Evolutionary conservation across 2,888 invertebrate species (phyloP), one percentile per base, ranked within the genome.

Genomic region (Melanotus villosus): DNA sequence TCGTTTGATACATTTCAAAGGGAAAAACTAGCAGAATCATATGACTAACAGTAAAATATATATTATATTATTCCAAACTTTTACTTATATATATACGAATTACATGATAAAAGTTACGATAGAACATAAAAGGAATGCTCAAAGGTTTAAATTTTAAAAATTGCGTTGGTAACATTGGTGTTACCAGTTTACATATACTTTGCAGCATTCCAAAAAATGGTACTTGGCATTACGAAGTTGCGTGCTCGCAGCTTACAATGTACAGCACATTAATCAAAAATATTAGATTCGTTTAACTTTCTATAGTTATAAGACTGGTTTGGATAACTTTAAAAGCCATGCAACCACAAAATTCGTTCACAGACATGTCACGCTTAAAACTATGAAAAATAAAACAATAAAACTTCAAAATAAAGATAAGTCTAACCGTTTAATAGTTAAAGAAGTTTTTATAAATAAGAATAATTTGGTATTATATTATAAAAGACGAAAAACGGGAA

Each of bases 1-100:
- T 52, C 38, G 45, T 16, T 9, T 45, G 16, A 32, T 57, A 63
- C 26, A 26, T 58, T 50, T 47, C 38, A 57, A 63, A 63, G 63
- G 63, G 54, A 38, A 68, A 63, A 64, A 57, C 58, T 64, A 68
- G 68, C 68, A 68, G 34, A 21, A 62, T 18, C 52, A 56, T 54
- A 64, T 57, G 38, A 38, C 68, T 68, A 68, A 68, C 68, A 68
- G 68, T 68, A 68, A 68, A 63, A 68, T 68, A 68, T n/a, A n/a
- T n/a, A n/a, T n/a, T 60, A 67, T 66, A 52, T 60, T 63, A 63
- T 54, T 52, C 47, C 50, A 57, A 58, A 62, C 57, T n/a, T 52
- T 47, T 38, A 34, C 56, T 57, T 63, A 58, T 30, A 43, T 38
- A 41, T 60, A 60, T 23, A 54, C 18, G 41, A 38, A 63, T 63